Conservation (phyloP, 2,113 vertebrate species). For the Dissostichus mawsoni region DNA sequence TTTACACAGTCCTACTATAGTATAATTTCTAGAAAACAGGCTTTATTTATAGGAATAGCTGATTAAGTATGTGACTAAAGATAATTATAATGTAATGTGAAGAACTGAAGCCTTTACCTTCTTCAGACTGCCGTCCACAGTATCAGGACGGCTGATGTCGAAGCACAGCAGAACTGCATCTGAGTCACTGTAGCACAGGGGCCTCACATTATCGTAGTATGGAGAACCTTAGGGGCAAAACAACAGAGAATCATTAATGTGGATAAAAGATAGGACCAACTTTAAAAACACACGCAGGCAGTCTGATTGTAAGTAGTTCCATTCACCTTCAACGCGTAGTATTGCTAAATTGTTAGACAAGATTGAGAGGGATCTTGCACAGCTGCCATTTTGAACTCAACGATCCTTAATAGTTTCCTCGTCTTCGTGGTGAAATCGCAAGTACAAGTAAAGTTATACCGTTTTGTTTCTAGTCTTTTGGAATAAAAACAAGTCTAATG, state of each 20-base stretch:
- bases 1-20: too few species aligned
- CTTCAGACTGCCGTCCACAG: constrained; percentile 92
- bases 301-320: neutral
- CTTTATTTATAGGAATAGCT: neutral
- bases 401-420: neutral
- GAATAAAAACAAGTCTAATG: neutral
- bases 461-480: neutral
- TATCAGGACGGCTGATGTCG: constrained; percentile 95
- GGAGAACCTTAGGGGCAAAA: constrained; percentile 87
- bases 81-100: neutral
- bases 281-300: neutral
- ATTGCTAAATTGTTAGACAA: neutral
- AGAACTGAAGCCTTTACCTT: constrained; percentile 84
- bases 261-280: neutral
- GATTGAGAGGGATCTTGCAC: neutral
- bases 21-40: neutral
- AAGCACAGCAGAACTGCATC: constrained; percentile 96
- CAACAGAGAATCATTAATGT: neutral
- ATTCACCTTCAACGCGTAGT: neutral
- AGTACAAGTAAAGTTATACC: neutral
- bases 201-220: constrained; percentile 96
- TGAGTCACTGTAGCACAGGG: constrained; percentile 97
- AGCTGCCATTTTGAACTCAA: constrained; percentile 4
- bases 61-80: neutral
- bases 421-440: neutral